Base-by-base conservation (phyloP, 2,113 vertebrate species). In the Pelecanoides urinatrix region DNA sequence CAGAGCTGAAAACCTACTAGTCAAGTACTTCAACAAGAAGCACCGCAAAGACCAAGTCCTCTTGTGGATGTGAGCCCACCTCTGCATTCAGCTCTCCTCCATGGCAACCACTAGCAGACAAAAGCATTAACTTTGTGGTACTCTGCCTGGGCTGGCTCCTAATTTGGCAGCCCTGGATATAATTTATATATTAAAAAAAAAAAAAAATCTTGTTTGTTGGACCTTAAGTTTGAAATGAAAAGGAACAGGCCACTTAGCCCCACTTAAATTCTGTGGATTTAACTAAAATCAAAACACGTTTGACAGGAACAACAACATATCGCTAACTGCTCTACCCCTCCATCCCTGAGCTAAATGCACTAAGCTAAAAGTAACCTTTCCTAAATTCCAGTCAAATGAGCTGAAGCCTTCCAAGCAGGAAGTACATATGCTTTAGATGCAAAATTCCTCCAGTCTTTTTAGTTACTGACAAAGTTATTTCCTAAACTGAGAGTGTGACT, bases 361-460 rank as follows among this genome's bases (percentile, higher is more conserved):
- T 0, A 90, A 55, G 63, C 0, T 0, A 90, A 55, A 66, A 94
- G 47, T 62, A 91, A 84, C 68, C n/a, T 74, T 88, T 83, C 62
- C 36, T 38, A 79, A 93, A 90, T 82, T 90, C 49, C 62, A 86
- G 34, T 45, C 49, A 95, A 93, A 90, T 53, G 15, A 88, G 40
- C 53, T 78, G 65, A 80, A 94, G 47, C 30, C 36, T 74, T 76
- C 73, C 85, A 88, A 95, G 45, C 44, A 96, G 90, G 90, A 96
- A 95, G 34, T 13, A 73, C 6, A 73, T 82, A 68, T 79, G 74
- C 74, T 85, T 94, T 27, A 73, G 30, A 93, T 62, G 78, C 93
- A 96, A 94, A 93, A 95, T 88, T 93, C 90, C 34, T 88, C 58
- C 2, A 0, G 10, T 82, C 62, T 72, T 89, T 71, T 79, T 45